A percentile compares a stretch with the other conserved stretches of the same genome.
These are phyloP conservation scores for Dysidea cf. avara DNA, from an alignment of 37 sponge, comb jelly and placozoan genomes.

Conservation along the genomic window DNA sequence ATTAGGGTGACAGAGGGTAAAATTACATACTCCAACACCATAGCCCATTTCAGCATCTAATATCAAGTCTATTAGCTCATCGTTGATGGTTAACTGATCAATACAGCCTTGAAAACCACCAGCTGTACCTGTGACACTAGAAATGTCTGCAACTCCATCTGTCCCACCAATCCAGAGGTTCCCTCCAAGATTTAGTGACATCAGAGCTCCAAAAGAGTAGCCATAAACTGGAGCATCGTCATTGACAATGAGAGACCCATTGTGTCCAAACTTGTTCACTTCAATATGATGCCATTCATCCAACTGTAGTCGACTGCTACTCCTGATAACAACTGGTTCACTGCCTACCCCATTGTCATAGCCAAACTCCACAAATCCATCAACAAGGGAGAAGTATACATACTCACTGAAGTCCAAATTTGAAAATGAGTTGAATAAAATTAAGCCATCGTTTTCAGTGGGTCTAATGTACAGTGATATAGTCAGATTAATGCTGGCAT, in stretches of 20 bases:
- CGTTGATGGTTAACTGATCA: conserved; percentile 12
- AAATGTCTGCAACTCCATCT: conserved; percentile 9
- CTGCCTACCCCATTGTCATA: conserved; percentile 55
- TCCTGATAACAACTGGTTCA: not conserved
- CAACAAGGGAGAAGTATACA: conserved; percentile 38
- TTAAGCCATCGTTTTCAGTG: conserved; percentile 21
- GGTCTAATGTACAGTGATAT: conserved; percentile 49
- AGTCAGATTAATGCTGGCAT: conserved; percentile 3
- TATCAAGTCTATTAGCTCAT: conserved; percentile 12
- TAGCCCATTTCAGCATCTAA: conserved; percentile 34
- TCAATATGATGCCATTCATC: conserved; percentile 33
- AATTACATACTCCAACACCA: conserved; percentile 29
- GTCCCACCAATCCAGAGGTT: conserved; percentile 54
- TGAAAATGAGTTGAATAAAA: conserved; percentile 45
- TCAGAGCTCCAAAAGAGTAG: not conserved
- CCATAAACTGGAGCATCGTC: not conserved
- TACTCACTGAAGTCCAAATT: conserved; percentile 31
- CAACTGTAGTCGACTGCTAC: conserved; percentile 3
- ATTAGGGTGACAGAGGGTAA: conserved; percentile 7
- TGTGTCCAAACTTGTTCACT: not conserved
- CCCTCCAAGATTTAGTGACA: conserved; percentile 12
- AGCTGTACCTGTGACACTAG: conserved; percentile 15
- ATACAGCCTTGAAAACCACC: conserved; percentile 43
- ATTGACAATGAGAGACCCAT: conserved; percentile 31
- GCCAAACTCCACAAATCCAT: conserved; percentile 13